Evolutionary conservation across 2,797 vertebrate species (phyloP).

Genomic region (Thaleichthys pacificus): DNA sequence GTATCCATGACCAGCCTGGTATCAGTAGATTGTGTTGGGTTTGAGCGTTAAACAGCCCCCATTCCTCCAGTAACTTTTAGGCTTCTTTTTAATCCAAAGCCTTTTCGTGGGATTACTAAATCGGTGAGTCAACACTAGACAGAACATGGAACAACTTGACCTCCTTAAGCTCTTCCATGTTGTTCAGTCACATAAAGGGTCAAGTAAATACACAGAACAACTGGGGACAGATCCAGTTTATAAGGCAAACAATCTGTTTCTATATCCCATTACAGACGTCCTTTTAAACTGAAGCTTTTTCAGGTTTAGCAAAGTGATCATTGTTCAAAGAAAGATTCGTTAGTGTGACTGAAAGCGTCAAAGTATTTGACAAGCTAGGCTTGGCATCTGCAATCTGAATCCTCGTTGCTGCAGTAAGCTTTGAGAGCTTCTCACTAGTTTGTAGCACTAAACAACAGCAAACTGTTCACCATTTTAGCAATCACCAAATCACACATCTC

Average conservation of each 20-base stretch:
- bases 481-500: neutral
- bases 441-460: neutral
- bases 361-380: neutral
- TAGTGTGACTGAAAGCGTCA: neutral
- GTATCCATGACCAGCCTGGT: neutral
- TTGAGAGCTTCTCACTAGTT: neutral
- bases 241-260: neutral
- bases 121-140: conserved; percentile 69
- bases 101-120: conserved; percentile 78
- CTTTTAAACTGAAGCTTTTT: neutral
- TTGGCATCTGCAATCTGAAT: neutral
- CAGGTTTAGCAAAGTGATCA: neutral
- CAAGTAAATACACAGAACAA: neutral
- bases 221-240: no score
- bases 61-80: conserved; percentile 50
- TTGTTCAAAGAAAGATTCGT: neutral
- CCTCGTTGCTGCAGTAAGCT: neutral
- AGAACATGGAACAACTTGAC: conserved; percentile 31
- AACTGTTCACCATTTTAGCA: neutral
- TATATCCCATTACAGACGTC: neutral
- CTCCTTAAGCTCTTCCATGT: conserved; percentile 10
- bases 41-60: conserved; percentile 33
- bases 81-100: conserved; percentile 69
- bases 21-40: conserved; percentile 22
- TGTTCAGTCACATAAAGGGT: conserved; percentile 9